Conservation (phyloP, 2,888 invertebrate species). For the Eurois occulta region DNA sequence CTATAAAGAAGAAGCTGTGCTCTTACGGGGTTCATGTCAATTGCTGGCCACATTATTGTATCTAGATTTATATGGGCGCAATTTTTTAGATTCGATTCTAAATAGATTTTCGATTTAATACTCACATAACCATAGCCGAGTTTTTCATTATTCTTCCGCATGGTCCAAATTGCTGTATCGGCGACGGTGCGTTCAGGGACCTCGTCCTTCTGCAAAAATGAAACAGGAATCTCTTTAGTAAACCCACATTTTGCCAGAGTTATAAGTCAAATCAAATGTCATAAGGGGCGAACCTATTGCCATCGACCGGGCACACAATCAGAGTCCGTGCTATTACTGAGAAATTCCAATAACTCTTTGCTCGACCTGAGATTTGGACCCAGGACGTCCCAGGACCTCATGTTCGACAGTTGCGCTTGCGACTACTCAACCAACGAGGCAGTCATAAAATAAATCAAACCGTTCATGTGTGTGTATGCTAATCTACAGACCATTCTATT, state of each 20-base stretch:
- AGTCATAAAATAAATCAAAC: background rate
- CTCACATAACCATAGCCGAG: conserved; percentile 99
- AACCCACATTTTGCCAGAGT: background rate
- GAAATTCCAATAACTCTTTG: background rate
- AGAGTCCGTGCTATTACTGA: background rate
- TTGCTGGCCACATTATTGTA: background rate
- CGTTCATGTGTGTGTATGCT: background rate
- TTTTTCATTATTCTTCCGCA: conserved; percentile 99
- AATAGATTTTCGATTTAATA: conserved; percentile 73
- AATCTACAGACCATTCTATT: conserved; percentile 10
- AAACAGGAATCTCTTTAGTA: background rate
- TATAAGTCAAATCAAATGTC: background rate
- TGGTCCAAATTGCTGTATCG: conserved; percentile 99
- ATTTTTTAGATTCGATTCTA: background rate
- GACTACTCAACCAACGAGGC: background rate
- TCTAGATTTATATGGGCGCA: background rate
- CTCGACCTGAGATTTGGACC: background rate
- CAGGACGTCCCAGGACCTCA: background rate
- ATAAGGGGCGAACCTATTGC: background rate
- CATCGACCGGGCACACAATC: background rate
- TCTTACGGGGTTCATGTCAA: background rate
- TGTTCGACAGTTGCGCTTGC: background rate
- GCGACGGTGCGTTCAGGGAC: conserved; percentile 98
- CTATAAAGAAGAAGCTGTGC: too few relatives aligned
- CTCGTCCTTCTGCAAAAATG: conserved; percentile 95